These are phyloP conservation scores for Neoarius graeffei DNA, from an alignment of 2,113 vertebrate species.

Conservation along the genomic window DNA sequence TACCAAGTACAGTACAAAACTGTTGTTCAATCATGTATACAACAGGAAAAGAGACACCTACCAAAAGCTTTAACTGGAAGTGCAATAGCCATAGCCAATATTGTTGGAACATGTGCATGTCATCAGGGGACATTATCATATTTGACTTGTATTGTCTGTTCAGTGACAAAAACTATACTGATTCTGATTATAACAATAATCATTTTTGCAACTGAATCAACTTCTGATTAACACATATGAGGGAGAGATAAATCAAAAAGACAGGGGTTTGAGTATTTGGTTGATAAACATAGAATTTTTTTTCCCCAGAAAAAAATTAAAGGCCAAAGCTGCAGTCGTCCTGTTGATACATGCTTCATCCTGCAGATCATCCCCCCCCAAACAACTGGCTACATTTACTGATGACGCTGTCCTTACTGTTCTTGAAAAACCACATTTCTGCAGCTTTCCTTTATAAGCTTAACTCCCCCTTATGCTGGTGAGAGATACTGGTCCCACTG, in stretches of 20 bases:
- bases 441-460: neutral
- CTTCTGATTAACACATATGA: neutral
- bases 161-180: neutral
- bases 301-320: too few relatives aligned
- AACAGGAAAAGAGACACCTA: neutral
- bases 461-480: neutral
- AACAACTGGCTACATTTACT: neutral
- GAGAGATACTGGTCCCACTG: constrained; percentile 20
- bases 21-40: neutral
- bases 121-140: neutral
- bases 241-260: neutral
- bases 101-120: neutral
- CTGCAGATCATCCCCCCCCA: neutral
- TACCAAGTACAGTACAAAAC: constrained; percentile 39
- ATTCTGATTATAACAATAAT: neutral
- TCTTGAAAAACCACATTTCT: neutral
- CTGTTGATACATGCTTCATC: constrained; percentile 7
- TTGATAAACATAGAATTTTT: too few relatives aligned
- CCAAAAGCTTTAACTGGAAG: neutral
- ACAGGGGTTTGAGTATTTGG: too few relatives aligned
- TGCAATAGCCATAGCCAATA: neutral
- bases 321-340: too few relatives aligned
- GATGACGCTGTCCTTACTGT: neutral
- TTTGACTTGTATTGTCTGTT: neutral
- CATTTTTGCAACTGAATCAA: neutral